phyloP scores from a whole-genome alignment of 23 tunicate genomes.

The Diplosoma virens region DNA sequence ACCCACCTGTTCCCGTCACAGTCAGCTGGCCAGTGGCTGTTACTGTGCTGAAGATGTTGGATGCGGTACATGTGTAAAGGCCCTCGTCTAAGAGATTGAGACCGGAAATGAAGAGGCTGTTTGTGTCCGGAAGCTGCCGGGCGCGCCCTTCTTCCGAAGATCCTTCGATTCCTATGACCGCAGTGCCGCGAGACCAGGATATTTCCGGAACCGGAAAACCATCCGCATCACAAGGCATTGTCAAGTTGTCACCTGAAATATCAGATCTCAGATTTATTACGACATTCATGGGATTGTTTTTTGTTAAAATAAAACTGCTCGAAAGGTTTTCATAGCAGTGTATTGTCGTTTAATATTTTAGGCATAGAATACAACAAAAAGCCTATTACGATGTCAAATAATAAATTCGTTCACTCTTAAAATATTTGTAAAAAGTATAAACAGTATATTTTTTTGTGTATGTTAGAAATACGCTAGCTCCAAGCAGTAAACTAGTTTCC shows the following conservation, averaged over 20 bases:
- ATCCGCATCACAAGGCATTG: slow-evolving; percentile 71
- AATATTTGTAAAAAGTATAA: no score
- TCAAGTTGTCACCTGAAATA: slow-evolving; percentile 46
- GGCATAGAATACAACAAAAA: no score
- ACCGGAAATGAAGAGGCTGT: slow-evolving; percentile 14
- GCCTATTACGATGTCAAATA: no score
- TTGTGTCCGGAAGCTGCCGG: neutral
- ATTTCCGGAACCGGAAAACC: slow-evolving; percentile 78
- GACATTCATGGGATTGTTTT: no score
- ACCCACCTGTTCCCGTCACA: slow-evolving; percentile 77
- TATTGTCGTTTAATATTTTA: no score
- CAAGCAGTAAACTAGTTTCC: no score
- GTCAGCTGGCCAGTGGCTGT: slow-evolving; percentile 51
- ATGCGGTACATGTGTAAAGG: slow-evolving; percentile 67
- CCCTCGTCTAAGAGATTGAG: slow-evolving; percentile 67
- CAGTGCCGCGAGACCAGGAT: slow-evolving; percentile 45
- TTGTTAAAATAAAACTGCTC: no score
- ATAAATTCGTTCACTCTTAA: no score
- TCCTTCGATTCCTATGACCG: neutral
- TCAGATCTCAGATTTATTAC: no score
- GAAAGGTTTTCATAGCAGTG: no score
- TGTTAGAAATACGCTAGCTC: no score
- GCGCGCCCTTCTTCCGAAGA: neutral
- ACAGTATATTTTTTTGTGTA: no score
- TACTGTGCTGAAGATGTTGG: slow-evolving; percentile 64